Evolutionary conservation across 2,888 invertebrate species (phyloP), one percentile per base, ranked within the genome.

Genomic region (Temnothorax rugatulus): DNA sequence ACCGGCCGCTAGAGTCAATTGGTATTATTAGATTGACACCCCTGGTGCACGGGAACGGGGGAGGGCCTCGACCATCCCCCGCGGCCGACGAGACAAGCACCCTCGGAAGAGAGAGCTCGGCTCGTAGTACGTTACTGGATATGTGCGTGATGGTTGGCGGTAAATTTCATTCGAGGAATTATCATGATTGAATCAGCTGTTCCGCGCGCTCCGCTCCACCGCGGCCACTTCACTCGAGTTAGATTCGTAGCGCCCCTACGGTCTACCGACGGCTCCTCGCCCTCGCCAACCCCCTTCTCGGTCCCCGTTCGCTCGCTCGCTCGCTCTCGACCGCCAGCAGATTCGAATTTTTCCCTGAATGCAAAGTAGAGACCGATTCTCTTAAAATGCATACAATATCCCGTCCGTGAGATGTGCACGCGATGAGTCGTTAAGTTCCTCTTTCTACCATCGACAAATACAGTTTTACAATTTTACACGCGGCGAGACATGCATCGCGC

Each of bases 1-100:
- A 91, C 86, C 89, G 90, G 87, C 89, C 91, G 90, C 91, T 91
- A 86, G 90, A 93, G 93, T 94, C 94, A 94, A 95, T 95, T 94
- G 94, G 92, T 92, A 91, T 95, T 94, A 95, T 95, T 95, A 95
- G 94, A 95, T 95, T 94, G 94, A 93, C 94, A 94, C 93, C 93
- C 93, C 91, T 91, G 92, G 92, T 75, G 83, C 86, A 87, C 81
- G 71, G 86, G 90, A 77, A 21, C 21, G 47, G 18, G 7, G 25
- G 25, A 4, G 57, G n/a, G n/a, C 4, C 34, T 47, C 83, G 90
- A 86, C 47, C 92, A 93, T 91, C 92, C 92, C 92, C 90, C 91
- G 54, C 87, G 83, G 81, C 75, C 85, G 83, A 74, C 85, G 47
- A 77, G 83, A 79, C 71, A 68, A 73, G 73, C 90, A 90, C 88